These are phyloP conservation scores for Zoanthus sociatus DNA, from an alignment of 92 coral and sea anemone genomes.

Conservation along the genomic window DNA sequence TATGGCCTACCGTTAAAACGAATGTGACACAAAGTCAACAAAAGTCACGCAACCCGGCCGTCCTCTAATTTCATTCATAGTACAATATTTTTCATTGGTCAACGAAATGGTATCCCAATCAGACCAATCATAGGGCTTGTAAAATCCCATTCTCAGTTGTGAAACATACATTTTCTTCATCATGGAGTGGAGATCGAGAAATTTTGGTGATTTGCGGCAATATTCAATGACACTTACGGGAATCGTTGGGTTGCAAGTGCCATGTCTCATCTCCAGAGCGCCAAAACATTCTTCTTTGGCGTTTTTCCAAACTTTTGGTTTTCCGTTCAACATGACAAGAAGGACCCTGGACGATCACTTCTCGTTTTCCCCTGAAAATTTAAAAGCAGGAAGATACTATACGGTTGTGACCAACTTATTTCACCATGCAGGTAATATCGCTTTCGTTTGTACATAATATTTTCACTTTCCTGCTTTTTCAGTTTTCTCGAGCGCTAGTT, in stretches of 20 bases:
- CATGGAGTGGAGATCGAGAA: constrained; percentile 47
- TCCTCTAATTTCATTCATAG: not conserved
- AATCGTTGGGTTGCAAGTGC: constrained; percentile 75
- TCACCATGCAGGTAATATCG: constrained; percentile 76
- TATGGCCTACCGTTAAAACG: not conserved
- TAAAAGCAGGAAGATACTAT: constrained; percentile 76
- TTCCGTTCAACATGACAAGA: constrained; percentile 79
- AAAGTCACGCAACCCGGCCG: not conserved
- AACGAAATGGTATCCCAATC: not conserved
- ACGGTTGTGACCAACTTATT: constrained; percentile 82
- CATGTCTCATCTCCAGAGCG: constrained; percentile 80
- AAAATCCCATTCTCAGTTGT: not conserved
- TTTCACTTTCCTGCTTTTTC: not conserved
- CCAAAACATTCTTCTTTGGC: constrained; percentile 69
- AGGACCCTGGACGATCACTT: constrained; percentile 70
- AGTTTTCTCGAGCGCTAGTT: not conserved
- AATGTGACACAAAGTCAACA: not conserved
- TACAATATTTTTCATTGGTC: constrained; percentile 7
- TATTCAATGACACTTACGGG: constrained; percentile 75
- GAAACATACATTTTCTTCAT: not conserved
- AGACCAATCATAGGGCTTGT: constrained; percentile 9
- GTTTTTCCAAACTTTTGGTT: constrained; percentile 69
- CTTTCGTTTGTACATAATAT: not conserved
- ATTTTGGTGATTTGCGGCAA: constrained; percentile 39
- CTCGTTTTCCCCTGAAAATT: constrained; percentile 85